Base-by-base conservation (phyloP, 2,888 invertebrate genomes). In the Neoaliturus tenellus region DNA sequence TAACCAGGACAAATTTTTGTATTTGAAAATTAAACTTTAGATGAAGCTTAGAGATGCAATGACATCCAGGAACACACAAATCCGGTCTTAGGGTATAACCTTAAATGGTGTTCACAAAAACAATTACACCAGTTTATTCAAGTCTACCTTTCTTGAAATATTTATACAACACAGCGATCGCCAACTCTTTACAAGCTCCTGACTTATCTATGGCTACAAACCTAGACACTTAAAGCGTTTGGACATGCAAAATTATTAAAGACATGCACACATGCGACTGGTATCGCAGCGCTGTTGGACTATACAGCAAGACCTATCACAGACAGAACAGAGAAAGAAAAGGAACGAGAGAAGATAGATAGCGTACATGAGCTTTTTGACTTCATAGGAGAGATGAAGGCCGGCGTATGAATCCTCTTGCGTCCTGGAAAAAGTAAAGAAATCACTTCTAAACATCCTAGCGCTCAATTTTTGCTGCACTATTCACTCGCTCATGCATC, bases 341-440 rank as follows among this genome's bases (percentile, higher is more conserved):
- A 82, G 83, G 83, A 86, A 69, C 81, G 81, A 83, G 20, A 86
- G 75, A 82, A 62, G 82, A 85, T 41, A 87, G 87, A 85, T 84
- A 92, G 94, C 97, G 95, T 98, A 98, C 98, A 98, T 98, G 95
- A 98, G 97, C 95, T 98, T 98, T 97, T 98, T 98, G 95, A 98
- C 98, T 97, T 98, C 98, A 95, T 98, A 98, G 95, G 98, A 98
- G 93, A 98, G 97, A 94, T 98, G 98, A 94, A 98, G 98, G 94
- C 98, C 98, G 94, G 97, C 97, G 94, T 97, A 98, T 92, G 96
- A 95, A 94, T 97, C 96, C 94, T 97, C 95, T 92, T 93, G 96
- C 90, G 91, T 91, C 96, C 97, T 97, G 96, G 93, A 96, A 96
- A 87, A 85, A 93, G 44, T 44, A 44, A 92, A 88, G 86, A 86